Percentiles rank a stretch among this genome's conserved stretches.
Conservation (phyloP, 2,888 invertebrate genomes). For the Ariolimax columbianus region DNA sequence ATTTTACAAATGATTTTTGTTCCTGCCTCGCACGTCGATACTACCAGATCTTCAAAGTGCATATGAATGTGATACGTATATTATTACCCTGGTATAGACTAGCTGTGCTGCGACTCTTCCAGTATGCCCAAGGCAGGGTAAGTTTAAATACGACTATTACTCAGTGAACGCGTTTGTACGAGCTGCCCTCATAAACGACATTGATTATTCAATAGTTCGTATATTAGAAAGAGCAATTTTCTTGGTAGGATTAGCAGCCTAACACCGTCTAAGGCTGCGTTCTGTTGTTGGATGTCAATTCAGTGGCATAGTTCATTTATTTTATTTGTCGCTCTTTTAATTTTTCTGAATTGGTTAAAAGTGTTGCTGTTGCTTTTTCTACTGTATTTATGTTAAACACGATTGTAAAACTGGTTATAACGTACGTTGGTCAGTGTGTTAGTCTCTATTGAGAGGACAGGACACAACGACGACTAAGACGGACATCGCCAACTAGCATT, state of each 20-base stretch:
- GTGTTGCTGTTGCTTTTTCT: no score
- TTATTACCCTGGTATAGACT: neutral
- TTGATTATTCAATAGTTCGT: slow-evolving; percentile 19
- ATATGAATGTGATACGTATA: neutral
- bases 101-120: neutral
- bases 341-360: no score
- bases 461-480: no score
- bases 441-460: no score
- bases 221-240: neutral
- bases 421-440: no score
- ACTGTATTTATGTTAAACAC: no score
- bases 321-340: neutral
- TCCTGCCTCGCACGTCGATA: no score
- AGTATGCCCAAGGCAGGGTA: neutral
- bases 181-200: neutral
- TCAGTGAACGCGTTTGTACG: neutral
- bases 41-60: neutral
- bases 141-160: slow-evolving; percentile 20
- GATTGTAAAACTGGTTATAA: no score
- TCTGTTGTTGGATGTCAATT: neutral
- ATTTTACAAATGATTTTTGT: no score
- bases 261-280: neutral
- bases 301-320: neutral
- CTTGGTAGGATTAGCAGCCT: neutral
- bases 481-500: no score